Conservation (phyloP, 1,140 invertebrate species). For the Philaenus spumarius region DNA sequence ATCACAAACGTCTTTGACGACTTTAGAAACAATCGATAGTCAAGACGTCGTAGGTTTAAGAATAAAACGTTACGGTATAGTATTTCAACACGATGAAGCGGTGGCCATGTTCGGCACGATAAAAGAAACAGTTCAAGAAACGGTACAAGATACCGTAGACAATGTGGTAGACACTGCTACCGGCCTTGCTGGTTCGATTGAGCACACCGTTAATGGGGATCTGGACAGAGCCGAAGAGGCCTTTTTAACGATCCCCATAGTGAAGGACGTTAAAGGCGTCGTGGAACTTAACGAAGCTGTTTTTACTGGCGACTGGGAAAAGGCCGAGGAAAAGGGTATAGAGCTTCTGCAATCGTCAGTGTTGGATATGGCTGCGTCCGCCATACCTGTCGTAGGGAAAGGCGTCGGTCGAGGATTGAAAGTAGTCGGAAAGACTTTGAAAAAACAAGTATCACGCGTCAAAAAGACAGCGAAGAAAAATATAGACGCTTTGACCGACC, state of each 20-base stretch:
- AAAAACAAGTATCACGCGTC: background rate
- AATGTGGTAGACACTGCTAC: slow-evolving; percentile 14
- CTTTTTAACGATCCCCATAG: slow-evolving; percentile 13
- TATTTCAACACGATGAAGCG: background rate
- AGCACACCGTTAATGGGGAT: slow-evolving; percentile 17
- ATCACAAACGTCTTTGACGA: background rate
- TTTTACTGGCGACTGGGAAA: slow-evolving; percentile 17
- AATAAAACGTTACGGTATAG: background rate
- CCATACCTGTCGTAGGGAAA: slow-evolving; percentile 15
- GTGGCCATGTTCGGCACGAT: background rate
- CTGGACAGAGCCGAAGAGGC: slow-evolving; percentile 13
- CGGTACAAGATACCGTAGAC: slow-evolving; percentile 16
- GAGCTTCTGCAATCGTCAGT: slow-evolving; percentile 3
- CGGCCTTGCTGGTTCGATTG: slow-evolving; percentile 5
- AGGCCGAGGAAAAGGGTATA: slow-evolving; percentile 12
- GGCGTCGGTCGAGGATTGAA: slow-evolving; percentile 10
- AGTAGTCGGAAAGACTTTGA: background rate
- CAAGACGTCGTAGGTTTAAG: background rate
- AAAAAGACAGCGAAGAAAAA: background rate
- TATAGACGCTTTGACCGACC: background rate
- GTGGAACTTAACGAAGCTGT: slow-evolving; percentile 14
- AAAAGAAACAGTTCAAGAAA: background rate
- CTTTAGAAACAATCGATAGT: background rate
- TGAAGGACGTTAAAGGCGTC: slow-evolving; percentile 16
- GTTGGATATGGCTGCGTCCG: slow-evolving; percentile 7